Conservation (phyloP, 2,888 invertebrate genomes). For the Agonopterix alstromeriana region DNA sequence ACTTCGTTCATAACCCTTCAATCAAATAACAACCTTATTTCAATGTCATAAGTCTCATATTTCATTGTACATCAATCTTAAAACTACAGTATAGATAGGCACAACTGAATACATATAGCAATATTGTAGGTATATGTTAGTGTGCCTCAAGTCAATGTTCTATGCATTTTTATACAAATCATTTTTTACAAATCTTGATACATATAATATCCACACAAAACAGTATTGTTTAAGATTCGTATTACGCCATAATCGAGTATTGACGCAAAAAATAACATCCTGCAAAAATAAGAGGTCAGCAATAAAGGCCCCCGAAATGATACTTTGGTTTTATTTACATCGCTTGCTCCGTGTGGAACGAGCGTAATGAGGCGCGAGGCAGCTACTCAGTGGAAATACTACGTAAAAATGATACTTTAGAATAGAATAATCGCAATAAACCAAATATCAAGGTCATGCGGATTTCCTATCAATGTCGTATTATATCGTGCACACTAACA, state of each 20-base stretch:
- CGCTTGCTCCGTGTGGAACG: constrained; percentile 54
- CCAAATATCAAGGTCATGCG: constrained; percentile 75
- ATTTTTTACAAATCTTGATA: neutral
- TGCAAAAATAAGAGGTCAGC: constrained; percentile 47
- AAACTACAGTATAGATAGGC: constrained; percentile 40
- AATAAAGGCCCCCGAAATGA: constrained; percentile 56
- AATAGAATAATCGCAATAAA: constrained; percentile 69
- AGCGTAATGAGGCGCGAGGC: constrained; percentile 51
- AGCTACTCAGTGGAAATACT: constrained; percentile 56
- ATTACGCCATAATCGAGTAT: constrained; percentile 18
- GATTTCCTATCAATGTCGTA: constrained; percentile 76
- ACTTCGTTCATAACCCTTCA: constrained; percentile 20
- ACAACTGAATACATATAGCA: constrained; percentile 53
- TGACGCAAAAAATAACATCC: constrained; percentile 22
- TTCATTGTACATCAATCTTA: constrained; percentile 27
- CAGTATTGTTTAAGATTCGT: constrained; percentile 11
- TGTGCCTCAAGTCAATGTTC: constrained; percentile 26
- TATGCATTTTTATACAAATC: constrained; percentile 12
- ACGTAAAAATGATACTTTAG: constrained; percentile 54
- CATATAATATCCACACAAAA: neutral
- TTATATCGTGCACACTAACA: constrained; percentile 75
- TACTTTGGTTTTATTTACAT: constrained; percentile 69
- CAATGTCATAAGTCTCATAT: constrained; percentile 29
- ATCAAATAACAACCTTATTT: constrained; percentile 39
- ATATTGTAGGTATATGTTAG: constrained; percentile 27